phyloP scores from a whole-genome alignment of 2,113 vertebrate genomes.

The Porphyrio hochstetteri region DNA sequence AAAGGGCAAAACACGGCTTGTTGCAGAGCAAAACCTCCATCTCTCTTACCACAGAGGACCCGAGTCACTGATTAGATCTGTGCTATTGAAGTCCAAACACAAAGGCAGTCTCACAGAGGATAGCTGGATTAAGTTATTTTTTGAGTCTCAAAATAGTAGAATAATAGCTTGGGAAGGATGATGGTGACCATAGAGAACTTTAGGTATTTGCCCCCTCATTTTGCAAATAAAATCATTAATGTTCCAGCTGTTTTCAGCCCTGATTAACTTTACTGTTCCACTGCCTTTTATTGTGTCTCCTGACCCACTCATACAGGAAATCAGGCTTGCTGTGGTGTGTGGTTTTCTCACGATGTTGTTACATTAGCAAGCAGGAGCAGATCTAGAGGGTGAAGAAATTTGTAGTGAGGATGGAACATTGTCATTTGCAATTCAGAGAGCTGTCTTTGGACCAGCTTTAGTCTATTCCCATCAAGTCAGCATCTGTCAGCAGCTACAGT shows the following conservation, averaged over 20 bases:
- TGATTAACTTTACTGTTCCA: background rate
- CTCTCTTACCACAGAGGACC: background rate
- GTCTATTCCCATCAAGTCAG: background rate
- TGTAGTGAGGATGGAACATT: background rate
- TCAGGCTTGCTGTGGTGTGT: background rate
- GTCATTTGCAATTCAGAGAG: conserved; percentile 24
- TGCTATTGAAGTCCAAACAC: background rate
- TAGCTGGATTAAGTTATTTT: background rate
- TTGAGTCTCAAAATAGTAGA: background rate
- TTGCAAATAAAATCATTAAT: background rate
- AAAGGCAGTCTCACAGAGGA: background rate
- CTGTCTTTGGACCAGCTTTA: background rate
- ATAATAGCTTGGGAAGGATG: background rate
- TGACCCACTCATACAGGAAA: background rate
- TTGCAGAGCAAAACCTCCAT: background rate
- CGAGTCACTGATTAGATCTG: background rate
- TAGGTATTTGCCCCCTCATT: background rate
- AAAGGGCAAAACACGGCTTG: background rate
- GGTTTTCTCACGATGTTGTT: background rate
- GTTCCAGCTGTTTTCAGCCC: background rate
- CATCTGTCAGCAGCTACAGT: background rate
- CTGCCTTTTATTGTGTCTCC: background rate
- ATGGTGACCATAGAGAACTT: background rate
- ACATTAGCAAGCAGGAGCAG: background rate
- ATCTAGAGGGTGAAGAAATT: background rate